These are phyloP conservation scores for Danionella cerebrum DNA, from an alignment of 2,113 vertebrate species.

Conservation along the genomic window DNA sequence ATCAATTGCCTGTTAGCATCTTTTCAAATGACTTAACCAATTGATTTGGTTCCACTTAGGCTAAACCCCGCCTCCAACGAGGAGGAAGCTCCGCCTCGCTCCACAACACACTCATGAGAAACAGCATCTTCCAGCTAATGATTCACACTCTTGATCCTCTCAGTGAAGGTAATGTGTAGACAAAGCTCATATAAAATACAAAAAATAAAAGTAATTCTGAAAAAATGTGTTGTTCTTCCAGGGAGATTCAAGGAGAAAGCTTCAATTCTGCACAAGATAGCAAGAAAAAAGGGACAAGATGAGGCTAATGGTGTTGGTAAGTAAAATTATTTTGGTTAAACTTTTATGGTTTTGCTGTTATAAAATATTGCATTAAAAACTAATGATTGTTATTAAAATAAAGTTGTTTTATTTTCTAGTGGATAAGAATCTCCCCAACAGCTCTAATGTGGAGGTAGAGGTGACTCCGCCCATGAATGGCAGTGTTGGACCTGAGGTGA, in stretches of 20 bases:
- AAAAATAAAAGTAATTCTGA: background rate
- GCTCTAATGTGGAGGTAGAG: conserved; percentile 80
- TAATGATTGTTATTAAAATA: background rate
- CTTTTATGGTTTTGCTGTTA: no score
- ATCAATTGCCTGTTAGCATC: background rate
- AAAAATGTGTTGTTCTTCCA: conserved; percentile 46
- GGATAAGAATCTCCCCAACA: conserved; percentile 77
- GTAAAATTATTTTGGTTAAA: conserved; percentile 18
- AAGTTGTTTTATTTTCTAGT: conserved; percentile 24
- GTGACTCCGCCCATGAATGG: conserved; percentile 88
- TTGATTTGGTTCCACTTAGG: conserved; percentile 32
- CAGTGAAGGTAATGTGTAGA: conserved; percentile 51
- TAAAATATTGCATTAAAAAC: no score
- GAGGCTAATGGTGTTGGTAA: conserved; percentile 75
- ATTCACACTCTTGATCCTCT: conserved; percentile 68
- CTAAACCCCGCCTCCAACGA: conserved; percentile 64
- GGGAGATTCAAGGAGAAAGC: conserved; percentile 89
- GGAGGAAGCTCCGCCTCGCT: conserved; percentile 67
- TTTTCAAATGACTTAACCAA: background rate
- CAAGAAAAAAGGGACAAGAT: conserved; percentile 86
- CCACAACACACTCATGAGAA: conserved; percentile 68
- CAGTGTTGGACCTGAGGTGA: conserved; percentile 60
- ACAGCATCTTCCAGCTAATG: conserved; percentile 72
- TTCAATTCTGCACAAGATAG: conserved; percentile 91
- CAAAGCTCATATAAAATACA: background rate